Evolutionary conservation across 2,797 vertebrate species (phyloP).

Genomic region (Fringilla coelebs): DNA sequence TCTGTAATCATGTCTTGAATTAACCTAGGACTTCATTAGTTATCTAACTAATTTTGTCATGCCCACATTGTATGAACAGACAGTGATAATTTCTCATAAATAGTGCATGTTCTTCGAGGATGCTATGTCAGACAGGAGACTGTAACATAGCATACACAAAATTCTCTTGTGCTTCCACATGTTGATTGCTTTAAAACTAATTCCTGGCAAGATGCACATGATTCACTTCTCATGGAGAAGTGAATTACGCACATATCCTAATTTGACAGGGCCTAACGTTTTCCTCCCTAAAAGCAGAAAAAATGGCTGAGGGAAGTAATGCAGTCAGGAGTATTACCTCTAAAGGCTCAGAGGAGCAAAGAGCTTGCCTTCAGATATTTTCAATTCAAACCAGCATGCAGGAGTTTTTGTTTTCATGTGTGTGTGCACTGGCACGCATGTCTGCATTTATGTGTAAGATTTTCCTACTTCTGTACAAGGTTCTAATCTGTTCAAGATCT

Average conservation of each 20-base stretch:
- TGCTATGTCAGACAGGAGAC: not conserved
- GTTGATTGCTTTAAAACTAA: not conserved
- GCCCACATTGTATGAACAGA: not conserved
- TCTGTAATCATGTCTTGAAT: not conserved
- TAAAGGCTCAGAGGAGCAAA: not conserved
- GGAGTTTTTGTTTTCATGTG: not conserved
- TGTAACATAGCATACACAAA: not conserved
- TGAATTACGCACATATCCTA: not conserved
- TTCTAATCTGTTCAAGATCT: not conserved
- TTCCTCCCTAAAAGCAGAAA: not conserved
- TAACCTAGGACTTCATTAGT: not conserved
- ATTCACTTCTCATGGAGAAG: not conserved
- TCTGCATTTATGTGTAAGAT: not conserved
- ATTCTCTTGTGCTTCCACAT: not conserved
- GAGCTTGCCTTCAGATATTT: not conserved
- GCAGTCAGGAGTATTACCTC: not conserved
- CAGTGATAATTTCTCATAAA: not conserved
- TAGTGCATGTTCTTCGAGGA: not conserved
- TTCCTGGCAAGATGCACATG: not conserved
- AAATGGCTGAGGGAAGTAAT: not conserved
- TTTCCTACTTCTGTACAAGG: not conserved
- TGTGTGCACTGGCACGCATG: not conserved
- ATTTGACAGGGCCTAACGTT: not conserved
- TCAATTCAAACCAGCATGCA: not conserved
- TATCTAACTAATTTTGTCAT: not conserved